Evolutionary conservation across 2,797 vertebrate species (phyloP), one percentile per base, ranked within the genome.

Genomic region (Lagorchestes hirsutus): DNA sequence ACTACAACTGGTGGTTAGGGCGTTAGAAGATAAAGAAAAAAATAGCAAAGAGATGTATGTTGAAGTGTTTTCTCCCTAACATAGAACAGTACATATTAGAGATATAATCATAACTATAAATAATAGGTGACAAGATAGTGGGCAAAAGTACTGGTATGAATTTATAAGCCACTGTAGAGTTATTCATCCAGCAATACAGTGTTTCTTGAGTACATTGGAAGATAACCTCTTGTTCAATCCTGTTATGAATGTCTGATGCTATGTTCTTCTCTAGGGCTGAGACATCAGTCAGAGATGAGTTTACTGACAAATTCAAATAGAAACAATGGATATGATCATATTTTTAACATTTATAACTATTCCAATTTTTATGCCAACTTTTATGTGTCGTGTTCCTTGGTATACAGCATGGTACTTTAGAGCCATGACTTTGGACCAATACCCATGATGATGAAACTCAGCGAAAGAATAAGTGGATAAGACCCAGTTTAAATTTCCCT

Each of bases 21-120:
- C 91, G 14, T 50, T 34, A 87, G 16, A 5, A 93, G 91, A 5
- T 92, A 52, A 74, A 3, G 90, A n/a, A 4, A 62, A 95, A 94
- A 96, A 90, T 18, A 90, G 91, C 5, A 46, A 87, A 95, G 52
- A 4, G 22, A 46, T 18, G 1, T 0, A 90, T 93, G 91, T 40
- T 94, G 52, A 16, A 55, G 57, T 91, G 12, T 0, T 52, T 27
- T 12, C 90, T 92, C 29, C 29, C 94, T 95, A 59, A 8, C 56
- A 27, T 4, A 56, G 50, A 97, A 96, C 58, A 14, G 50, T 87
- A 9, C 3, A 46, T 67, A 58, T 2, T 93, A 62, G 91, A 94
- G 90, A 96, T 91, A 46, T 95, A 93, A 93, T 34, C 59, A 29
- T 16, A 95, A 90, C 11, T 5, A 50, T 93, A 90, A 90, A 46